Evolutionary conservation across 1,140 invertebrate genomes (phyloP).

Genomic region (Ridgeia piscesae): DNA sequence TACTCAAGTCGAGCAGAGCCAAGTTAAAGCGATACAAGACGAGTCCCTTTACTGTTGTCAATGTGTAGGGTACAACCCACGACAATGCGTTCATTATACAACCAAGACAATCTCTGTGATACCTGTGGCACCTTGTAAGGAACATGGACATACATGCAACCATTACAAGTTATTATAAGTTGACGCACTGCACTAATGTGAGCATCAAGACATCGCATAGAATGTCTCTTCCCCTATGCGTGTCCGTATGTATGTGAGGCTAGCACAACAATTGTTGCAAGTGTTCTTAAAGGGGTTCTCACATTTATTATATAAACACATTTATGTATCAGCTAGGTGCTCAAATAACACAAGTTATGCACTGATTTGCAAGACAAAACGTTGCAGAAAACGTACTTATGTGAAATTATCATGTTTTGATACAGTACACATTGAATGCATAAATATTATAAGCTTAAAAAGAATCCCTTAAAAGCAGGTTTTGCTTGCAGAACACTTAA

Average conservation of each 20-base stretch:
- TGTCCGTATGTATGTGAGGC: neutral
- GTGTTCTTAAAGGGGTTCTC: too few species aligned
- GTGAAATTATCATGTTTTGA: too few species aligned
- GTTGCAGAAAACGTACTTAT: too few species aligned
- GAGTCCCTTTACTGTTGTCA: neutral
- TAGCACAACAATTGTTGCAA: neutral
- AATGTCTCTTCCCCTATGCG: too few species aligned
- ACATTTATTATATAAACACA: too few species aligned
- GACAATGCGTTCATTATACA: neutral
- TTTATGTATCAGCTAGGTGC: too few species aligned
- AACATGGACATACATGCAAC: neutral
- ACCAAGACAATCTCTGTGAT: neutral
- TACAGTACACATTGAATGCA: too few species aligned
- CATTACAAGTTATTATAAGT: neutral
- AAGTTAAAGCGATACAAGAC: neutral
- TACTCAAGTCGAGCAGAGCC: constrained; percentile 16
- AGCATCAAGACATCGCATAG: too few species aligned
- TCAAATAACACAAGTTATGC: too few species aligned
- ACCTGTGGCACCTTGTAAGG: neutral
- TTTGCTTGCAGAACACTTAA: neutral
- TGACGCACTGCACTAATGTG: too few species aligned
- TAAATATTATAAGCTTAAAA: too few species aligned
- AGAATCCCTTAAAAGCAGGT: neutral
- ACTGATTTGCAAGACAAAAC: too few species aligned
- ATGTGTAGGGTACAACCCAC: neutral